A percentile compares a stretch with the other conserved stretches of the same genome.
Conservation (phyloP, 1,140 invertebrate genomes). For the Cecropterus lyciades region DNA sequence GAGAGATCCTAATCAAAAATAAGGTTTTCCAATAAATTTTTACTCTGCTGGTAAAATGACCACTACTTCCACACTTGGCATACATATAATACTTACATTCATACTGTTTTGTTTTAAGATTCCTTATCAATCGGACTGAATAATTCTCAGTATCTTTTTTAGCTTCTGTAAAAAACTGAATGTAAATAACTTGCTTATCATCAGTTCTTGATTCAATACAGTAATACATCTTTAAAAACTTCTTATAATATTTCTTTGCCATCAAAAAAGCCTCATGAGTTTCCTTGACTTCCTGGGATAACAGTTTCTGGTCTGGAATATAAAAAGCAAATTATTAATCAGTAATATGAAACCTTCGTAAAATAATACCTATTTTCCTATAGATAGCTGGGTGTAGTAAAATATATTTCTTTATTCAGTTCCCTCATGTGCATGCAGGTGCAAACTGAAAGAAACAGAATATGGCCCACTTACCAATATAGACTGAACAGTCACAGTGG, state of each 20-base stretch:
- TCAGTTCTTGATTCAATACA: constrained; percentile 58
- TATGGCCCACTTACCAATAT: too few relatives aligned
- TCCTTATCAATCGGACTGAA: constrained; percentile 54
- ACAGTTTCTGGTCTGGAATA: constrained; percentile 70
- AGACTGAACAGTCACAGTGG: too few relatives aligned
- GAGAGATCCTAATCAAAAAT: too few relatives aligned
- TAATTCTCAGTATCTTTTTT: constrained; percentile 68
- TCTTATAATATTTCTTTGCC: constrained; percentile 74
- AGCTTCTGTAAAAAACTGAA: constrained; percentile 73
- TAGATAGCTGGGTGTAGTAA: too few relatives aligned
- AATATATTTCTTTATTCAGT: too few relatives aligned
- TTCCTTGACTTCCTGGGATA: constrained; percentile 70
- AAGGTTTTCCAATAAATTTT: too few relatives aligned
- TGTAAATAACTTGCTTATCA: constrained; percentile 58
- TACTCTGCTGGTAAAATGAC: too few relatives aligned
- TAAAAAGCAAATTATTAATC: neutral
- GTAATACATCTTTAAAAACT: constrained; percentile 68
- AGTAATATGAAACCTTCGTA: too few relatives aligned
- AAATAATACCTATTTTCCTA: too few relatives aligned
- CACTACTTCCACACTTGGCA: too few relatives aligned
- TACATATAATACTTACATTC: constrained; percentile 54
- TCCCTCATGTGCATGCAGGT: too few relatives aligned
- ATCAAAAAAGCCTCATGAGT: constrained; percentile 76
- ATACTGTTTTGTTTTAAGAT: constrained; percentile 58
- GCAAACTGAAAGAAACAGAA: too few relatives aligned